Evolutionary conservation across 2,113 vertebrate species (phyloP).

Genomic region (Alectura lathami): DNA sequence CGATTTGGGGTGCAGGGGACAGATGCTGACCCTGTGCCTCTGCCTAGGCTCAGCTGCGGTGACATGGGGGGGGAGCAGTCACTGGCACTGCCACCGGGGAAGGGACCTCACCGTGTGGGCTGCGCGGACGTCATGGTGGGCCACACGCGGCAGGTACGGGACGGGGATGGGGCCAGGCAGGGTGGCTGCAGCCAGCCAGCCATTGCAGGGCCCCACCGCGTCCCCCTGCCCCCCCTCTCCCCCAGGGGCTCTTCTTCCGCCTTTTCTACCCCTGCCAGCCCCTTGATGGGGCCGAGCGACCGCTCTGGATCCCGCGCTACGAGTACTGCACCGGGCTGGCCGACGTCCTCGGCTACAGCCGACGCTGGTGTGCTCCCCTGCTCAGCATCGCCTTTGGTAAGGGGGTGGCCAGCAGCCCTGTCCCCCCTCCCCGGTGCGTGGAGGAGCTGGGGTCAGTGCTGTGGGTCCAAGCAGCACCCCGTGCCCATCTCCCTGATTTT

Average conservation of each 20-base stretch:
- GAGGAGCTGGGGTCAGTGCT: neutral
- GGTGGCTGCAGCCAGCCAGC: neutral
- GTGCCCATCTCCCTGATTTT: fast-evolving
- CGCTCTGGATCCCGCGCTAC: constrained; percentile 74
- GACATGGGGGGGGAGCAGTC: constrained; percentile 69
- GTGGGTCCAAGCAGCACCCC: neutral
- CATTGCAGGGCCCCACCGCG: neutral
- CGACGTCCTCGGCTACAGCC: neutral
- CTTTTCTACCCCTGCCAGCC: constrained; percentile 78
- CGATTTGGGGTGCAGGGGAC: fast-evolving
- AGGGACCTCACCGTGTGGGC: constrained; percentile 70
- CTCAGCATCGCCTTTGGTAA: constrained; percentile 73
- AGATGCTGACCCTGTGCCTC: fast-evolving
- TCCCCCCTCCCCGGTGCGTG: neutral
- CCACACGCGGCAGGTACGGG: constrained; percentile 58
- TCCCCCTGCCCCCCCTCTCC: neutral
- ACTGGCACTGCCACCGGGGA: constrained; percentile 56
- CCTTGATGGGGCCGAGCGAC: neutral
- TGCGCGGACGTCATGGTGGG: constrained; percentile 80
- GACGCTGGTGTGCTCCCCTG: constrained; percentile 55
- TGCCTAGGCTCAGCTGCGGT: neutral
- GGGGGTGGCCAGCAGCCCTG: neutral
- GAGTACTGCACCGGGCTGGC: constrained; percentile 73
- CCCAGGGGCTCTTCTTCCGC: constrained; percentile 79
- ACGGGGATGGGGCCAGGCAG: neutral